phyloP scores from a whole-genome alignment of 2,888 invertebrate species.

The Callosobruchus maculatus region DNA sequence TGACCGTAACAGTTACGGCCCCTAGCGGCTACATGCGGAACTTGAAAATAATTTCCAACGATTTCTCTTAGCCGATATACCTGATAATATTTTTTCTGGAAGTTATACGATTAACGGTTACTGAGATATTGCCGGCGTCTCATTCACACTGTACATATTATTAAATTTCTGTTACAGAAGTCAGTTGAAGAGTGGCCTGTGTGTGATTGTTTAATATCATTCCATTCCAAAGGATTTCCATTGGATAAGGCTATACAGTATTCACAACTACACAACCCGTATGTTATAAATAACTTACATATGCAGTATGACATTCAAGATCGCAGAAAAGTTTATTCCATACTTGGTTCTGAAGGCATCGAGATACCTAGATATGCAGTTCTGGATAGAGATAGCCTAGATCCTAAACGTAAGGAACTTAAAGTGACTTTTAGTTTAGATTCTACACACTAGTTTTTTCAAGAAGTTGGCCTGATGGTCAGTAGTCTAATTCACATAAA shows the following conservation, averaged over 20 bases:
- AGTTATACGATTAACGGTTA: no score
- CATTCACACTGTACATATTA: neutral
- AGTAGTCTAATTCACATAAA: no score
- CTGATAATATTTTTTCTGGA: no score
- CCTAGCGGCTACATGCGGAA: no score
- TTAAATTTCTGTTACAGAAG: constrained; percentile 56
- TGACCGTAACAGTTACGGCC: no score
- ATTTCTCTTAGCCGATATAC: no score
- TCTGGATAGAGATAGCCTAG: constrained; percentile 87
- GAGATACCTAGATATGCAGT: constrained; percentile 98
- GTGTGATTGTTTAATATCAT: constrained; percentile 96
- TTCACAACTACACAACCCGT: constrained; percentile 88
- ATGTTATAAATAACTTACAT: constrained; percentile 96
- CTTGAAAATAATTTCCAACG: no score
- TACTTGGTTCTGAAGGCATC: constrained; percentile 90
- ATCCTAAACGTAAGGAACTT: constrained; percentile 74
- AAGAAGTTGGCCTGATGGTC: no score
- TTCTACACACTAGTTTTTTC: neutral
- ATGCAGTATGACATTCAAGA: constrained; percentile 98
- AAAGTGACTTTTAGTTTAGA: neutral
- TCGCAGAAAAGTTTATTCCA: constrained; percentile 90
- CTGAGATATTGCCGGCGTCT: no score
- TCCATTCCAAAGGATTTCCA: constrained; percentile 98
- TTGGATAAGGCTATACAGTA: constrained; percentile 97
- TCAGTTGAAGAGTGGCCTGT: constrained; percentile 97